Conservation (phyloP, 2,888 invertebrate genomes). For the Mesoligia furuncula region DNA sequence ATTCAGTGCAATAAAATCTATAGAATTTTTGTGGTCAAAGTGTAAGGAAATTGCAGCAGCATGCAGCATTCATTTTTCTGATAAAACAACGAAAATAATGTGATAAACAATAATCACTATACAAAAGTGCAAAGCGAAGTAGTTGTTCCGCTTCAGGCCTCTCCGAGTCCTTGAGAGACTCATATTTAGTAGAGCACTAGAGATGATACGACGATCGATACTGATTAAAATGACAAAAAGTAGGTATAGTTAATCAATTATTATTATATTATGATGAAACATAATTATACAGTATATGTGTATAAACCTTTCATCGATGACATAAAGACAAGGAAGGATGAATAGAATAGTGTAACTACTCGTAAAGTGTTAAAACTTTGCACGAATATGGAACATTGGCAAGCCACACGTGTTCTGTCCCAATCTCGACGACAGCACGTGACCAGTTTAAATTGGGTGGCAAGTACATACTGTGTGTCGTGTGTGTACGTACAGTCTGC, state of each 20-base stretch:
- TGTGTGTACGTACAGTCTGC: conserved; percentile 24
- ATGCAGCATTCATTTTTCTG: neutral
- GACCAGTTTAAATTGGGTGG: conserved; percentile 52
- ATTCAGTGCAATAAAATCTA: neutral
- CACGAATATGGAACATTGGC: conserved; percentile 45
- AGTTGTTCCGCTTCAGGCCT: neutral
- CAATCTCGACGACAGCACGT: conserved; percentile 51
- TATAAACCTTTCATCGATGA: neutral
- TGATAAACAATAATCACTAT: conserved; percentile 4
- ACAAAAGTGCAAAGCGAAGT: neutral
- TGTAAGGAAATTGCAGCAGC: neutral
- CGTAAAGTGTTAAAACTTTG: conserved; percentile 16
- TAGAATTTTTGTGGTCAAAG: neutral
- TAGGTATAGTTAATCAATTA: neutral
- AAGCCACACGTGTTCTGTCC: conserved; percentile 54
- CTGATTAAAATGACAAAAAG: conserved; percentile 6
- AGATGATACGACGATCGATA: neutral
- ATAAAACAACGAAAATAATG: neutral
- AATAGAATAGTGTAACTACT: conserved; percentile 10
- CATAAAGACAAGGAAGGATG: conserved; percentile 4
- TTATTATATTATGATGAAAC: conserved; percentile 7
- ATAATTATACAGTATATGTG: neutral
- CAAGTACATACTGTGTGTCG: conserved; percentile 16
- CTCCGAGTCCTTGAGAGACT: conserved; percentile 12
- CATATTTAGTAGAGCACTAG: no score